Base-by-base conservation (phyloP, 2,888 invertebrate genomes). In the Andricus quercusramuli region DNA sequence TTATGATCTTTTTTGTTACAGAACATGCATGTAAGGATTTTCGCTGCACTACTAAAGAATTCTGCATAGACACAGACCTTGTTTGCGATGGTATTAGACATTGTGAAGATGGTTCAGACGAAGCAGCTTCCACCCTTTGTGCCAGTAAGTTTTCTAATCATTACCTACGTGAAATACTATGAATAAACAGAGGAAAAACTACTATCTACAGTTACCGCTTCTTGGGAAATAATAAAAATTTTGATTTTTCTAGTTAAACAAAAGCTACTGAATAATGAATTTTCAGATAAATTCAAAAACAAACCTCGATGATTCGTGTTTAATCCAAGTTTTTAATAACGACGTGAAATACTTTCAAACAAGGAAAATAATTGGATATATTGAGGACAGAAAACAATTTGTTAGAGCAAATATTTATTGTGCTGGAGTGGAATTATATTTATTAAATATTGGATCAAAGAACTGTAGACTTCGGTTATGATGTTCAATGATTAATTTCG, bases 31-130 rank as follows among this genome's bases (percentile, higher is more conserved):
- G 97, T 94, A 97, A 96, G 91, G 97, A 97, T 93, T 98, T 97
- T 93, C 95, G 97, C 86, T 98, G 98, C 93, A 96, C 95, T 90
- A 95, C 96, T 90, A 96, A 97, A 85, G 96, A 97, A 93, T 97
- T 98, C 94, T 99, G 98, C 94, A 98, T 98, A 90, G 96, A 97
- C 93, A 96, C 96, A 82, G 98, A 98, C 93, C 95, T 99, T 83
- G 95, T 97, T 88, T 98, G 98, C 94, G 98, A 99, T 93, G 96
- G 96, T 81, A 96, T 98, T 85, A 97, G 98, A 93, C 98, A 99
- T 93, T 98, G 98, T 93, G 98, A 97, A 77, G 98, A 98, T 93
- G 97, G 97, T 85, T 98, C 98, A 77, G 98, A 98, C 92, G 98
- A 98, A 93, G 96, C 96, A 87, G 95, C 96, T 90, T 96, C 96